phyloP scores from a whole-genome alignment of 2,113 vertebrate species.

The Odocoileus virginianus region DNA sequence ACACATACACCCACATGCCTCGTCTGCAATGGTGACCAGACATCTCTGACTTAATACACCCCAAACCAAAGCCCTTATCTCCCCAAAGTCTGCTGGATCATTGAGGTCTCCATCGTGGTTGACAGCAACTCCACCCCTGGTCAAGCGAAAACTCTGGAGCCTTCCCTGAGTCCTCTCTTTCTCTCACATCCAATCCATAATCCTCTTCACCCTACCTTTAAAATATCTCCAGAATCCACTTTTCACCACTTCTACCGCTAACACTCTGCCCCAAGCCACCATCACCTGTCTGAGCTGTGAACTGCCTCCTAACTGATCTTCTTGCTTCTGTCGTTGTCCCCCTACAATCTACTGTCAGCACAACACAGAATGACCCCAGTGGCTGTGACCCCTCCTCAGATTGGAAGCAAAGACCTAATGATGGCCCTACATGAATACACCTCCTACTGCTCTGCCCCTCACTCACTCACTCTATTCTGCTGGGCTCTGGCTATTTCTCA shows the following conservation, averaged over 20 bases:
- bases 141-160: neutral
- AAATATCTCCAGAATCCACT: neutral
- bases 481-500: neutral
- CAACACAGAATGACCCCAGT: neutral
- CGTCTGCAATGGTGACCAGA: neutral
- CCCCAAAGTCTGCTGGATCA: neutral
- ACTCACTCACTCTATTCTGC: neutral
- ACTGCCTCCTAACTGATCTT: neutral
- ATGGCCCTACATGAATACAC: neutral
- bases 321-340: neutral
- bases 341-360: neutral
- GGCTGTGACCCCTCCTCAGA: neutral
- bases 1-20: neutral
- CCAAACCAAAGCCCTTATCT: neutral
- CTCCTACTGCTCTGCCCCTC: neutral
- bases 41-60: neutral
- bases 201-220: neutral
- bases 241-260: neutral
- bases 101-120: neutral
- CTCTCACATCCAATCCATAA: neutral
- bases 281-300: neutral
- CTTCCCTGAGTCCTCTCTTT: neutral
- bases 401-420: neutral
- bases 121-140: neutral
- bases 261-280: neutral